Evolutionary conservation across 2,888 invertebrate species (phyloP), one percentile per base, ranked within the genome.

Genomic region (Glaucopsyche alexis): DNA sequence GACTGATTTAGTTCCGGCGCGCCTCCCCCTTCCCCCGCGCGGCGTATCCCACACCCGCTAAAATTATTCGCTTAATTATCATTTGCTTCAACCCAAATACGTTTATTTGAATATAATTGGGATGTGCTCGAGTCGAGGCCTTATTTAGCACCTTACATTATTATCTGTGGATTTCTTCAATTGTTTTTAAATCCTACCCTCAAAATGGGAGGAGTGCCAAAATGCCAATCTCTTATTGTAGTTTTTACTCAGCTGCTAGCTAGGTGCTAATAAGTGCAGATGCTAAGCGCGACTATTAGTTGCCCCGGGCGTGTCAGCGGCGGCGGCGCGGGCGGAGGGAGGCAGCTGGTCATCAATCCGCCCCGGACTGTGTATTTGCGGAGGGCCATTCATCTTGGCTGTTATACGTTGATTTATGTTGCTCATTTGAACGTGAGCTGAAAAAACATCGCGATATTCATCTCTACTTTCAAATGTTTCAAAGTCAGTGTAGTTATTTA

Each of bases 361-460:
- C 29, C 29, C 60, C 65, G 14, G 64, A 7, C 40, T 65, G 64
- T 66, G 38, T 66, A n/a, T 66, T 66, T 66, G 66, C 42, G 66
- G 66, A 40, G n/a, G 16, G 42, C 66, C 16, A 66, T 66, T 66
- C 66, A 42, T 66, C 66, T 66, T 42, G 66, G 42, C 66, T 7
- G 66, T 66, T 42, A 42, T 66, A 60, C 60, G 60, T 60, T 60
- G 60, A 60, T 60, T 60, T 60, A 60, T 60, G 38, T 60, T 60
- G 60, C 60, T 60, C 60, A 60, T 60, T 60, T 60, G 60, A 60
- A 60, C 60, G 60, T 60, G 60, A 60, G 60, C 60, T 60, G 60
- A 60, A 60, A 60, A 60, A 60, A 60, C 55, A 55, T 55, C 55
- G 55, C 29, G 60, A 60, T 60, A 60, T 60, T 60, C 29, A 60